Base-by-base conservation (phyloP, 1,140 invertebrate species). In the Drosophila sechellia region DNA sequence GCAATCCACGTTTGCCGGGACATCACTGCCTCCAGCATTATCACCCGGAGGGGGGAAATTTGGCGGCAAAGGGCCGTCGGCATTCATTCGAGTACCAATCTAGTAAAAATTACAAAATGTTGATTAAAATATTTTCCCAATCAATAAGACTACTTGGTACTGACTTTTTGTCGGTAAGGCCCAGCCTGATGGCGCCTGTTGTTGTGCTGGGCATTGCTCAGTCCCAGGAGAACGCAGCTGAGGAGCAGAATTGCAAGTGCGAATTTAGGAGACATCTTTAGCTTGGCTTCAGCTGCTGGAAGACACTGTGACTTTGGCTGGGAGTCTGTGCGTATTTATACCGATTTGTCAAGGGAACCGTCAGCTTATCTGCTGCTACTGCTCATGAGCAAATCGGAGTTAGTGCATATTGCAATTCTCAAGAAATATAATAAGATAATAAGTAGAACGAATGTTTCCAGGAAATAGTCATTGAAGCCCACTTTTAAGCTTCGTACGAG, bases 241-340 rank as follows among this genome's bases (percentile, higher is more conserved):
- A 52, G 4, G n/a, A 52, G 15, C 49, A 52, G 31, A 13, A 35
- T 22, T 52, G 49, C 31, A 52, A 52, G 27, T 12, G 15, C 49
- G n/a, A 52, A 20, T 35, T 52, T 52, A 3, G 49, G 27, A 10
- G 49, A 52, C 49, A 52, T 52, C n/a, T 52, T 52, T 35, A 52
- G 31, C 1, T 52, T 15, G 10, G 17, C 5, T 17, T 17, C 15
- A 20, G 15, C 35, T 15, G 2, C 49, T 35, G 31, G 15, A 52
- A 35, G 15, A 35, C 15, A 52, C 31, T 35, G 49, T 35, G 31
- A 35, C 49, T 52, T 15, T 15, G 15, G 4, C n/a, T 34, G 31
- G 11, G 1, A 52, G 2, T 20, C 1, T 4, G 4, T 13, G 10
- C 4, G n/a, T 20, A 20, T 52, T 52, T 52, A 52, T 52, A 52